Evolutionary conservation across 2,888 invertebrate genomes (phyloP).

Genomic region (Cotesia congregata): DNA sequence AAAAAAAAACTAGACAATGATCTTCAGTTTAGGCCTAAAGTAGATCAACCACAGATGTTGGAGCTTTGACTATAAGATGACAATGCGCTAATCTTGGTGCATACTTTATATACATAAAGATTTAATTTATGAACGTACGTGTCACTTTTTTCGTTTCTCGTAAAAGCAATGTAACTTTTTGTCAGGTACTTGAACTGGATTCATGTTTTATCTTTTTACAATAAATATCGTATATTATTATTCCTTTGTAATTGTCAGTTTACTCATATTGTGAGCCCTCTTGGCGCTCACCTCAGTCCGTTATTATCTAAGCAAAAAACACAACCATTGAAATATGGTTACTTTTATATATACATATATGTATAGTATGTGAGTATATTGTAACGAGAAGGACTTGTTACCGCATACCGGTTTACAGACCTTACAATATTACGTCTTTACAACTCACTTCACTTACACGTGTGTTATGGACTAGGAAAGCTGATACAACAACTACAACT

Average conservation of each 20-base stretch:
- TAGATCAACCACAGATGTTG: too few species aligned
- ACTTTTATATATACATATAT: neutral
- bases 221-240: neutral
- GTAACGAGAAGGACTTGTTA: slow-evolving; percentile 57
- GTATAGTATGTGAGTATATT: slow-evolving; percentile 56
- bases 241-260: slow-evolving; percentile 12
- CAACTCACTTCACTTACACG: neutral
- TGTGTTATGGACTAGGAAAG: neutral
- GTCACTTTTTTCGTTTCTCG: too few species aligned
- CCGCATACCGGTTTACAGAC: slow-evolving; percentile 48
- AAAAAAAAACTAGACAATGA: too few species aligned
- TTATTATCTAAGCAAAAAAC: slow-evolving; percentile 36
- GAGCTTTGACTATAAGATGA: too few species aligned
- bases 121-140: too few species aligned
- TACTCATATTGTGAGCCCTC: neutral
- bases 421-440: slow-evolving; percentile 4
- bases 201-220: too few species aligned
- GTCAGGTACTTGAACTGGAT: too few species aligned
- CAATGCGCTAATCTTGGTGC: too few species aligned
- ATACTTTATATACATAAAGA: too few species aligned
- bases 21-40: too few species aligned
- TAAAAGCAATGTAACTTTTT: too few species aligned
- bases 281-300: slow-evolving; percentile 12
- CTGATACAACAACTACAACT: slow-evolving; percentile 13
- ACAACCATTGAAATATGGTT: slow-evolving; percentile 55